A percentile compares a stretch with the other conserved stretches of the same genome.
Conservation (phyloP, 1,140 invertebrate genomes). For the Berghia stephanieae region DNA sequence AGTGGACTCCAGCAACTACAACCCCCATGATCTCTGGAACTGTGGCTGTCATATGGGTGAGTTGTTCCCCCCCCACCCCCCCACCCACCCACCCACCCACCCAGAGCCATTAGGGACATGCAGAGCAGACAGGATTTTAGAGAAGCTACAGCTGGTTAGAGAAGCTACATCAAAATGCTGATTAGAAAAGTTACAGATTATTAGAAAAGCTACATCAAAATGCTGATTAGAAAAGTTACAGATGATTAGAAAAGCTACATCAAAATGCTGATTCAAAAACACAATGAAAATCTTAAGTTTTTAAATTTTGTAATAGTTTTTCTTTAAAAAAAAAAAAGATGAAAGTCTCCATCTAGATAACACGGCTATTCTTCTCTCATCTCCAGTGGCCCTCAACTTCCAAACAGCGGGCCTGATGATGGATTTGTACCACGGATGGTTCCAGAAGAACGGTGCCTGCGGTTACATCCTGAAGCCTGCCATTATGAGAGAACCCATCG, state of each 20-base stretch:
- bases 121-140: not conserved
- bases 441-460: conserved; percentile 74
- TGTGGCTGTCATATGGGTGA: conserved; percentile 72
- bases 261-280: no score
- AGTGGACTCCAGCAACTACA: conserved; percentile 72
- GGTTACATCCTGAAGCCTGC: conserved; percentile 76
- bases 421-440: conserved; percentile 72
- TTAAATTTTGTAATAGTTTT: no score
- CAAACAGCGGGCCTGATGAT: conserved; percentile 72
- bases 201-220: no score
- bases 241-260: no score
- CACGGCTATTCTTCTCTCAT: not conserved
- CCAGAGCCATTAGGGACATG: not conserved
- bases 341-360: not conserved
- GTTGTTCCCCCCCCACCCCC: no score
- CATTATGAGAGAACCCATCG: conserved; percentile 63
- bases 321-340: no score
- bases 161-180: no score
- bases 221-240: no score
- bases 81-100: no score
- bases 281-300: no score
- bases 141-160: no score
- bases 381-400: conserved; percentile 71
- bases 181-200: no score
- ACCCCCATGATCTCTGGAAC: conserved; percentile 73